A percentile compares a stretch with the other conserved stretches of the same genome.
Evolutionary conservation across 1,140 invertebrate species (phyloP).

Genomic region (Ridgeia piscesae): DNA sequence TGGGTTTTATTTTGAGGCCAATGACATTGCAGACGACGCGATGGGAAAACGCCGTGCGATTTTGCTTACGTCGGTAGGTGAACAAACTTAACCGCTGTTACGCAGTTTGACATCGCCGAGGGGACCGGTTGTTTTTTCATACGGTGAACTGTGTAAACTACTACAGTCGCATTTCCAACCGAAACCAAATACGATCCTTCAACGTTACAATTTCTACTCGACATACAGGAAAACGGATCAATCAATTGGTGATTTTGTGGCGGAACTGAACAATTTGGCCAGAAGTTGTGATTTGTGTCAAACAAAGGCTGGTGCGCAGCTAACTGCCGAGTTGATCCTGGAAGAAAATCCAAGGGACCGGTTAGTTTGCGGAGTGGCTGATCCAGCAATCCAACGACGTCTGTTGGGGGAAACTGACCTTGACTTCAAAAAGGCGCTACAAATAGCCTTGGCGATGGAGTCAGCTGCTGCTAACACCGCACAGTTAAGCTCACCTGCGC

Average conservation of each 20-base stretch:
- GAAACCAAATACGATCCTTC: slow-evolving; percentile 8
- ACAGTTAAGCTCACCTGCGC: slow-evolving; percentile 5
- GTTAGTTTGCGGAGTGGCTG: neutral
- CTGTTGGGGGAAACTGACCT: neutral
- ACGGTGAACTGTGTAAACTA: slow-evolving; percentile 12
- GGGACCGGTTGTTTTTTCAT: neutral
- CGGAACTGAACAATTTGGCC: neutral
- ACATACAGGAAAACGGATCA: neutral
- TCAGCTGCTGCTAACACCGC: slow-evolving; percentile 8
- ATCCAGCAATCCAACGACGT: slow-evolving; percentile 8
- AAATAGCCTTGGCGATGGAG: neutral
- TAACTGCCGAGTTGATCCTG: slow-evolving; percentile 7
- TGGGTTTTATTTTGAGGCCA: slow-evolving; percentile 7
- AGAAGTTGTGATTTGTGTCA: neutral
- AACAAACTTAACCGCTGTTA: neutral
- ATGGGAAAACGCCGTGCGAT: neutral
- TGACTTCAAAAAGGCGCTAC: slow-evolving; percentile 10
- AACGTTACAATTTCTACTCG: neutral
- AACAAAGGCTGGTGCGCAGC: slow-evolving; percentile 13
- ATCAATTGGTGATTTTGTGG: neutral
- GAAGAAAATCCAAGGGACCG: slow-evolving; percentile 8
- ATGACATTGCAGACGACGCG: neutral
- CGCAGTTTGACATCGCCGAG: slow-evolving; percentile 7
- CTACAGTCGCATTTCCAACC: slow-evolving; percentile 17
- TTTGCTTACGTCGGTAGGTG: neutral